These are phyloP conservation scores for Chrysina gloriosa DNA, from an alignment of 2,888 invertebrate genomes.

Conservation along the genomic window DNA sequence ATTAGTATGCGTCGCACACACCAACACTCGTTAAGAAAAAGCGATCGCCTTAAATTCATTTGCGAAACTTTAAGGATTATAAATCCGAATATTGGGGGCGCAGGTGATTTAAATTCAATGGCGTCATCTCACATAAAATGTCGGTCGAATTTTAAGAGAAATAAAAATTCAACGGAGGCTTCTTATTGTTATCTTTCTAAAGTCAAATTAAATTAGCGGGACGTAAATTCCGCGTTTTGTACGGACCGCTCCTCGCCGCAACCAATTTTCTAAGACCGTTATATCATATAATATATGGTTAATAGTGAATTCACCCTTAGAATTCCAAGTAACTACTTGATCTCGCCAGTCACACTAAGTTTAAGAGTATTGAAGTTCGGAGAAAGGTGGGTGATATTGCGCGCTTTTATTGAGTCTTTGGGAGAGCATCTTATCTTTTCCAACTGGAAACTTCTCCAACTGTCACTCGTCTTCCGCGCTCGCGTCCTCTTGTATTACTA, in stretches of 20 bases:
- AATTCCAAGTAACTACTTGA: constrained; percentile 40
- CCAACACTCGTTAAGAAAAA: not conserved
- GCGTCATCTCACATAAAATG: not conserved
- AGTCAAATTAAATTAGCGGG: constrained; percentile 34
- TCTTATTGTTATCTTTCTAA: constrained; percentile 36
- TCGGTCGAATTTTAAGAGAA: not conserved
- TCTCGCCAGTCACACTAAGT: constrained; percentile 40
- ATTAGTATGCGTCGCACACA: too few species aligned
- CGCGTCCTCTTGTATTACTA: constrained; percentile 15
- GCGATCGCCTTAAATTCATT: not conserved
- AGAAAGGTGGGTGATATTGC: constrained; percentile 36
- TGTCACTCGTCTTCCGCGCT: constrained; percentile 9
- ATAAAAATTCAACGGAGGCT: constrained; percentile 29
- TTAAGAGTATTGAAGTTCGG: constrained; percentile 41
- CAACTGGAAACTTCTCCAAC: constrained; percentile 23
- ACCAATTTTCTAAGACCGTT: constrained; percentile 32
- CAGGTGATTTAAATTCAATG: constrained; percentile 12
- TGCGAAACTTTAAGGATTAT: not conserved
- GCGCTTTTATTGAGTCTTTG: constrained; percentile 31
- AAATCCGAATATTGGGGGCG: not conserved
- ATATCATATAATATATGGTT: constrained; percentile 41
- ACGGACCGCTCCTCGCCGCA: not conserved
- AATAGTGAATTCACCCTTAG: constrained; percentile 30
- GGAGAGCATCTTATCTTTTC: constrained; percentile 31
- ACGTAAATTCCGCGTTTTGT: constrained; percentile 23